Evolutionary conservation across 2,113 vertebrate genomes (phyloP), one percentile per base, ranked within the genome.

Genomic region (Hymenochirus boettgeri): DNA sequence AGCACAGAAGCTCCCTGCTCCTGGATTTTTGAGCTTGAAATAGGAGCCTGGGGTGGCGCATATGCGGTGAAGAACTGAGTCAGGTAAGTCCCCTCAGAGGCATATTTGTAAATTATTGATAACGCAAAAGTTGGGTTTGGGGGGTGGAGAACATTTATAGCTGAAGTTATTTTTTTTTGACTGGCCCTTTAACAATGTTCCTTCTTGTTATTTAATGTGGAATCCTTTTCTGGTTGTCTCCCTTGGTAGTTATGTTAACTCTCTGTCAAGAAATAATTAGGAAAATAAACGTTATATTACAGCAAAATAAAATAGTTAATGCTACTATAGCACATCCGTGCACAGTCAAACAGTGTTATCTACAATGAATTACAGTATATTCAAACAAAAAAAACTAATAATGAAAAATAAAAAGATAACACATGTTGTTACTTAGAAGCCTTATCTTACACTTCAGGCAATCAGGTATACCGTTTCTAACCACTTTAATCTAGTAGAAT

Each of bases 401-500:
- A 66, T 29, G 39, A 45, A 60, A 54, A 67, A 72, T 57, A 75
- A 67, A 73, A 42, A 29, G 60, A 27, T 70, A 65, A 61, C 63
- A 53, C 60, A 80, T 64, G 71, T 64, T 76, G 66, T 69, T 75
- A 74, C 74, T 75, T 77, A 72, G 70, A 72, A 72, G 57, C 57
- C 80, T 77, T 79, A 72, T 80, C 47, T 70, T 69, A 55, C 62
- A 69, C 57, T 76, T 74, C 53, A 80, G 70, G 66, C 42, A 85
- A 76, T 82, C 77, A 81, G 77, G 61, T 73, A 65, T 65, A 80
- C 70, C 70, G 64, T 66, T 80, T 72, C 70, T 83, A 80, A 78
- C 62, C 57, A 77, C 74, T 75, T 76, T 79, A 85, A 82, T 83
- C 69, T 80, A 73, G 48, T 35, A 63, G 77, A 83, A 88, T 83